Conservation (phyloP, 2,113 vertebrate genomes). For the Oreotrochilus melanogaster region DNA sequence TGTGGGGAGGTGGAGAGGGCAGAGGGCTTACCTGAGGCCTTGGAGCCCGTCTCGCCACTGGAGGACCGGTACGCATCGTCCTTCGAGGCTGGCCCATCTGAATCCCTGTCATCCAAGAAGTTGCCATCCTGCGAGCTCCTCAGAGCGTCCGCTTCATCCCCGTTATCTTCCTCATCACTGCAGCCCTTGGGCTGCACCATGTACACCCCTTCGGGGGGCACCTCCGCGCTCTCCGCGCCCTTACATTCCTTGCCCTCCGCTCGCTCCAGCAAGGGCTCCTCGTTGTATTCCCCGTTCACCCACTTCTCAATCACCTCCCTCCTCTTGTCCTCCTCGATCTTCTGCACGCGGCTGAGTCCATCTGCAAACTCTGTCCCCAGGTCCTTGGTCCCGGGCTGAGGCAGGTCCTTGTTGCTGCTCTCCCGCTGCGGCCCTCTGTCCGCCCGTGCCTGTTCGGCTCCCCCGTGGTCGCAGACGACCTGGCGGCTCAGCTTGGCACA, state of each 20-base stretch:
- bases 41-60: slow-evolving; percentile 63
- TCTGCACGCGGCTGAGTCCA: slow-evolving; percentile 80
- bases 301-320: slow-evolving; percentile 98
- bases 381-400: slow-evolving; percentile 83
- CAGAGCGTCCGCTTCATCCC: slow-evolving; percentile 77
- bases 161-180: slow-evolving; percentile 93
- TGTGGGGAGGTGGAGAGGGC: neutral
- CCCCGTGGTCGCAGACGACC: slow-evolving; percentile 91
- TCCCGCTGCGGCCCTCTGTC: slow-evolving; percentile 82
- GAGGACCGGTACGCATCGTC: slow-evolving; percentile 78
- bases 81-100: slow-evolving; percentile 82
- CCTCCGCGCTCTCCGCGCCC: slow-evolving; percentile 77
- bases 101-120: slow-evolving; percentile 85
- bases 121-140: slow-evolving; percentile 80
- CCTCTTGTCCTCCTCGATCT: slow-evolving; percentile 94
- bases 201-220: slow-evolving; percentile 94
- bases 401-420: slow-evolving; percentile 83
- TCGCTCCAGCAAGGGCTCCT: slow-evolving; percentile 81
- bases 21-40: slow-evolving; percentile 73
- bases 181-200: slow-evolving; percentile 98
- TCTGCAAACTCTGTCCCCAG: slow-evolving; percentile 79
- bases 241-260: slow-evolving; percentile 71
- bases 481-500: slow-evolving; percentile 99
- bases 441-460: slow-evolving; percentile 82
- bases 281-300: slow-evolving; percentile 97